A percentile compares a stretch with the other conserved stretches of the same genome.
Evolutionary conservation across 2,888 invertebrate genomes (phyloP).

Genomic region (Limnephilus rhombicus): DNA sequence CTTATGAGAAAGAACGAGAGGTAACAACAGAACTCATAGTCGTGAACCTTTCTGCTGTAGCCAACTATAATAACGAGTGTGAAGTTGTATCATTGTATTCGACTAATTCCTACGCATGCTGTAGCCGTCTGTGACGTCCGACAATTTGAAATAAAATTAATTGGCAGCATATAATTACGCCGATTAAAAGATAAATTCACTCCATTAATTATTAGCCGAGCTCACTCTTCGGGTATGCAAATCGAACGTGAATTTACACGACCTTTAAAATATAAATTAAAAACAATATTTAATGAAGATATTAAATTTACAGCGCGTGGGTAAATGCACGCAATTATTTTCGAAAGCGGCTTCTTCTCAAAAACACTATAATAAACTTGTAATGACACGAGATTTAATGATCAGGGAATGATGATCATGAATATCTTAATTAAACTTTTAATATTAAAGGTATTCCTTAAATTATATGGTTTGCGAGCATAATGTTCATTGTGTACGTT

Average conservation of each 20-base stretch:
- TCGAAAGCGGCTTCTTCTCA: background rate
- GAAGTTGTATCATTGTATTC: background rate
- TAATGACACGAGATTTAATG: background rate
- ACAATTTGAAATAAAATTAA: background rate
- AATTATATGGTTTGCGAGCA: background rate
- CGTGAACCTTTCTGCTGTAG: background rate
- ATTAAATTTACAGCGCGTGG: background rate
- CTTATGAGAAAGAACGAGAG: background rate
- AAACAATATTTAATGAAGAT: constrained; percentile 1
- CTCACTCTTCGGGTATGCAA: background rate
- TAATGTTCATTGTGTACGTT: background rate
- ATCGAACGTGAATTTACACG: background rate
- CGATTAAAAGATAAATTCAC: background rate
- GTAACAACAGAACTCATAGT: background rate
- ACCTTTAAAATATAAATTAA: background rate
- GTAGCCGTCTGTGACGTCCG: background rate
- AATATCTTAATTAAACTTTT: background rate
- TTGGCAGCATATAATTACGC: background rate
- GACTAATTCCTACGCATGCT: background rate
- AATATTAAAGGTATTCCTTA: background rate
- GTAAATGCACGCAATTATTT: background rate
- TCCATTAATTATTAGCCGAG: background rate
- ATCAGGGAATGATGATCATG: background rate
- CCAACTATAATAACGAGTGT: background rate
- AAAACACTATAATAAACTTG: background rate